Evolutionary conservation across 2,113 vertebrate genomes (phyloP), one percentile per base, ranked within the genome.

Genomic region (Lepisosteus oculatus): DNA sequence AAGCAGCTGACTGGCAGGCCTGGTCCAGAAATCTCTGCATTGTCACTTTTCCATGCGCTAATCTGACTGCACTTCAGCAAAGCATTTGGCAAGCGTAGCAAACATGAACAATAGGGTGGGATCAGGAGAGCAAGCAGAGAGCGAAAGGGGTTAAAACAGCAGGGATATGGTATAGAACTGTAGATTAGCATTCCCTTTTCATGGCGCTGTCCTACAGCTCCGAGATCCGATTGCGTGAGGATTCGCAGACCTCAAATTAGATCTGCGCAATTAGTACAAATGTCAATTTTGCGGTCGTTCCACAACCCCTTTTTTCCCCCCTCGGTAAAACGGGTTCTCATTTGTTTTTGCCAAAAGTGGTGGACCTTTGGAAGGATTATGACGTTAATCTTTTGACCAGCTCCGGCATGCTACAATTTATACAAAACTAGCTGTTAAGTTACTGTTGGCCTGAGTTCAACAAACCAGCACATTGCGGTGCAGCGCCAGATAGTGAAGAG

Each of bases 21-120:
- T 84, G 80, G 82, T 83, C 88, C 75, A 83, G 81, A 84, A 86
- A 83, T 82, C 77, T 83, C 92, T 89, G 90, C 89, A 90, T 94
- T 93, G 87, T 93, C 83, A 89, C 88, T 91, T 92, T 85, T 91
- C 86, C 84, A 81, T 87, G 84, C 77, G 79, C 89, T 86, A 91
- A 91, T 93, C 86, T 92, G 88, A 90, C 84, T 61, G 84, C 90
- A 87, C 78, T 76, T 71, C 81, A 80, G 85, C 67, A 84, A 92
- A 88, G 90, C 86, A 88, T 91, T 91, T 91, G 89, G 88, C 91
- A 87, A 90, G 84, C 84, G 76, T 90, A 85, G 90, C 91, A 91
- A 90, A 90, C 86, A 65, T 80, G 85, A 90, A 91, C 90, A 90
- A 90, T 88, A 83, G 80, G 78, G 78, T 78, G 82, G 82, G 84